Evolutionary conservation across 2,113 vertebrate genomes (phyloP).

Genomic region (Cyrtonyx montezumae): DNA sequence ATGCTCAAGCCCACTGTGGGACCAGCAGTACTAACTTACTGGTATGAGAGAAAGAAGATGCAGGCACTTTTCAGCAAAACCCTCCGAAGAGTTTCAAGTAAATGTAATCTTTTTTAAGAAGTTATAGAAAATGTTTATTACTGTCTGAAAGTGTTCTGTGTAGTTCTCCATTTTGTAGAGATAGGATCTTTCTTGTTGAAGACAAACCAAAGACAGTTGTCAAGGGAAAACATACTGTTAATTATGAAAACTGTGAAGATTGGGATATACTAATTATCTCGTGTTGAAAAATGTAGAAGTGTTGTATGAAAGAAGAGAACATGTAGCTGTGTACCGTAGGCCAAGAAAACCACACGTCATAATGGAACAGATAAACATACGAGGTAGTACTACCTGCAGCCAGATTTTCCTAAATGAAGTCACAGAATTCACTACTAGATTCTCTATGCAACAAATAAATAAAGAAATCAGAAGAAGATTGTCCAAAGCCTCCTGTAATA

Average conservation of each 20-base stretch:
- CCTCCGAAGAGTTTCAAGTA: not conserved
- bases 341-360: not conserved
- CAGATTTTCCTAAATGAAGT: not conserved
- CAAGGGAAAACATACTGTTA: not conserved
- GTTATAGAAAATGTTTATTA: not conserved
- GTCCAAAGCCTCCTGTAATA: not conserved
- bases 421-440: not conserved
- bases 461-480: not conserved
- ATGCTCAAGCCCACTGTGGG: not conserved
- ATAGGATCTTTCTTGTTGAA: not conserved
- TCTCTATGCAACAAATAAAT: rapidly evolving
- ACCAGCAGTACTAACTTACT: not conserved
- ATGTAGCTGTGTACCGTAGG: not conserved
- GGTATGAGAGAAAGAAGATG: not conserved
- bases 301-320: not conserved
- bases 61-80: not conserved
- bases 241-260: not conserved
- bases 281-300: not conserved
- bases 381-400: not conserved
- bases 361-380: not conserved
- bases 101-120: not conserved
- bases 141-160: not conserved
- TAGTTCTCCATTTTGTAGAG: not conserved
- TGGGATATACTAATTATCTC: not conserved
- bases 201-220: not conserved